Base-by-base conservation (phyloP, 2,888 invertebrate genomes). In the Lysandra bellargus region DNA sequence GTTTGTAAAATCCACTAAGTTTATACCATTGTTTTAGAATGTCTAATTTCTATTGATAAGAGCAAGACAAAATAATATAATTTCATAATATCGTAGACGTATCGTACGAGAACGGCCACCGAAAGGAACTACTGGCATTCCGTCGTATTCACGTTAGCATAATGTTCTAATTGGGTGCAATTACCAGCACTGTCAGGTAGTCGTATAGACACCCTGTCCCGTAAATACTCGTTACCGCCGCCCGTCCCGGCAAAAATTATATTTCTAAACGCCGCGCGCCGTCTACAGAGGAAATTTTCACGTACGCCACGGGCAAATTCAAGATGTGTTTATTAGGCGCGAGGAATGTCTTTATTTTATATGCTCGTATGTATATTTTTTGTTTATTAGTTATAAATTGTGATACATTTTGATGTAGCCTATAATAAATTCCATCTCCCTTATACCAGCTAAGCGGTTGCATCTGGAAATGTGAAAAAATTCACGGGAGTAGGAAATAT, bases 151-250 rank as follows among this genome's bases (percentile, higher is more conserved):
- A 92, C 92, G 93, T 94, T 93, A 94, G 94, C 94, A 91, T 93
- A 92, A 94, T 92, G 91, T 90, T 92, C 92, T 94, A 94, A 94
- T 94, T 94, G 94, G 92, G 90, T 89, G 89, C 92, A 94, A 94
- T 94, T 94, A 94, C 92, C 89, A 89, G 88, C 89, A 84, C 88
- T 90, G 92, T 91, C 93, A 93, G 93, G 93, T 93, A 17, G 57
- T 17, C 57, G 57, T 57, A 90, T 91, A 89, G 87, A 86, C 88
- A 89, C 82, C 88, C 88, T 90, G 90, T 92, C 90, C 91, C 93
- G 92, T 94, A 93, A 94, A 93, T 93, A 93, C 90, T 92, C 91
- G 91, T 93, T 94, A 93, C 92, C 92, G 92, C 91, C 91, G 90
- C 90, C 90, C 88, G 86, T 89, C 88, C 88, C 85, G 84, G 88